Evolutionary conservation across 2,888 invertebrate species (phyloP).

Genomic region (Altica lythri): DNA sequence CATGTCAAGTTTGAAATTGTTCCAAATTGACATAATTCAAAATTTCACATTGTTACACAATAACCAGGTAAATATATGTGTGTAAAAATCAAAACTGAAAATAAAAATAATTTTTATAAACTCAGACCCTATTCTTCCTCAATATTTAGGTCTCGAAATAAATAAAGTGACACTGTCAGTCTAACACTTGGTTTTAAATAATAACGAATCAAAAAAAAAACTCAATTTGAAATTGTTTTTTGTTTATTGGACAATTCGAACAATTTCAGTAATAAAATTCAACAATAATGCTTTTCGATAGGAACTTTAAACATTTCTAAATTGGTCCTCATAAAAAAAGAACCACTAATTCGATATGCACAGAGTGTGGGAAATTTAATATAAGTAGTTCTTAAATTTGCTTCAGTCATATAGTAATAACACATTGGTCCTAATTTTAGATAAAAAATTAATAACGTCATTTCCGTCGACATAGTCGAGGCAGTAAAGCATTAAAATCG

Average conservation of each 20-base stretch:
- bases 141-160: slow-evolving; percentile 43
- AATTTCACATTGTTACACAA: slow-evolving; percentile 13
- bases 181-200: slow-evolving; percentile 25
- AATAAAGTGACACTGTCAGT: slow-evolving; percentile 36
- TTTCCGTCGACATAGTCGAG: too few relatives aligned
- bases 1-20: not conserved
- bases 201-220: slow-evolving; percentile 21
- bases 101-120: too few relatives aligned
- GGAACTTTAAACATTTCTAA: slow-evolving; percentile 55
- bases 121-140: slow-evolving; percentile 52
- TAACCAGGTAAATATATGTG: slow-evolving; percentile 43
- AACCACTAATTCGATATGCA: slow-evolving; percentile 43
- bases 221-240: too few relatives aligned
- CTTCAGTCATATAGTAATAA: too few relatives aligned
- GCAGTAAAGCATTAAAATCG: too few relatives aligned
- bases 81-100: slow-evolving; percentile 40
- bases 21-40: slow-evolving; percentile 28
- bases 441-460: too few relatives aligned
- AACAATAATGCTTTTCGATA: slow-evolving; percentile 51
- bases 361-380: slow-evolving; percentile 7
- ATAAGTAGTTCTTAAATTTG: not conserved
- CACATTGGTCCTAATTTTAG: too few relatives aligned
- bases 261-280: slow-evolving; percentile 40
- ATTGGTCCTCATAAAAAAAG: slow-evolving; percentile 54
- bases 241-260: slow-evolving; percentile 27